Percentiles rank a stretch among this genome's conserved stretches.
Evolutionary conservation across 2,113 vertebrate genomes (phyloP).

Genomic region (Charadrius vociferus): DNA sequence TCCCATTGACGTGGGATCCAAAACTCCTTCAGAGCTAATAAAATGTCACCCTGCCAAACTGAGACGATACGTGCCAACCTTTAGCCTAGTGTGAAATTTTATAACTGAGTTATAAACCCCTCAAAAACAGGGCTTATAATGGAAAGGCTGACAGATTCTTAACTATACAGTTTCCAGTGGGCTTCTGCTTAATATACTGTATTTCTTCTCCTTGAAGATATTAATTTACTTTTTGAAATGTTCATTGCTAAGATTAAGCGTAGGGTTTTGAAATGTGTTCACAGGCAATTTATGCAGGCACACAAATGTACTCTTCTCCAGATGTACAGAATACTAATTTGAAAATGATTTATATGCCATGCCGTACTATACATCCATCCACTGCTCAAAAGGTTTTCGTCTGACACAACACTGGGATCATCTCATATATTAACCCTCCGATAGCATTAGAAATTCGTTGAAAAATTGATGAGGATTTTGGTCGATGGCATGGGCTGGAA

Average conservation of each 20-base stretch:
- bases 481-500: background rate
- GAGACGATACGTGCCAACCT: constrained; percentile 69
- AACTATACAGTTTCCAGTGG: constrained; percentile 77
- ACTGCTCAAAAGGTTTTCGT: constrained; percentile 75
- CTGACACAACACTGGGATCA: constrained; percentile 74
- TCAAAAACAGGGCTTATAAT: constrained; percentile 75
- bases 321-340: constrained; percentile 80
- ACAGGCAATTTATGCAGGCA: constrained; percentile 80
- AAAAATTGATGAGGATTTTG: constrained; percentile 69
- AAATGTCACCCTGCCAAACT: constrained; percentile 72
- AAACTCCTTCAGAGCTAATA: constrained; percentile 75
- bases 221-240: constrained; percentile 84
- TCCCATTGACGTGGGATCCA: constrained; percentile 68
- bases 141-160: constrained; percentile 78
- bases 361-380: constrained; percentile 66
- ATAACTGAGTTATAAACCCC: constrained; percentile 79
- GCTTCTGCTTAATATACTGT: constrained; percentile 79
- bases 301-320: constrained; percentile 77
- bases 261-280: constrained; percentile 82
- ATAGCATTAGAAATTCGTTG: constrained; percentile 46
- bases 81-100: constrained; percentile 77
- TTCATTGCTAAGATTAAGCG: constrained; percentile 82
- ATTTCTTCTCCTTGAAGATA: constrained; percentile 82
- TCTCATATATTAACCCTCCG: constrained; percentile 66
- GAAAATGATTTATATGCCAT: constrained; percentile 77